Conservation (phyloP, 2,888 invertebrate genomes). For the Deilephila porcellus region DNA sequence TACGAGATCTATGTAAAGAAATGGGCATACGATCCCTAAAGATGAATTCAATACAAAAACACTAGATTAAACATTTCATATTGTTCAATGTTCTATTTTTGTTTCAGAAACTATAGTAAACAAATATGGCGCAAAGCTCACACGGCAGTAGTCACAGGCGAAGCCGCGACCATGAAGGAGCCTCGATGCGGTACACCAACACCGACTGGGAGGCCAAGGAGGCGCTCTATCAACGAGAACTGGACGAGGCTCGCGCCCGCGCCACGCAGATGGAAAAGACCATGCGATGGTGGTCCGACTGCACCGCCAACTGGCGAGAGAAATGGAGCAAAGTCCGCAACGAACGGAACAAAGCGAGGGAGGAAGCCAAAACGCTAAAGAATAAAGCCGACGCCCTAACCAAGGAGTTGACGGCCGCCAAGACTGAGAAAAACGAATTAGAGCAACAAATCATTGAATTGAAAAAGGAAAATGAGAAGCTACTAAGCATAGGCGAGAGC, state of each 20-base stretch:
- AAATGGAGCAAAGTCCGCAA: conserved; percentile 98
- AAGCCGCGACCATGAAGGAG: conserved; percentile 86
- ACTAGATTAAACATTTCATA: not conserved
- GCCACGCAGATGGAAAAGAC: conserved; percentile 99
- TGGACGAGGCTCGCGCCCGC: conserved; percentile 96
- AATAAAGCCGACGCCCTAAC: conserved; percentile 91
- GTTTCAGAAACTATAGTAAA: conserved; percentile 49
- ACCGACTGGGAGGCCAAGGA: conserved; percentile 92
- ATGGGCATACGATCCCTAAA: too few relatives aligned
- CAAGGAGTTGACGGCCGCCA: conserved; percentile 90
- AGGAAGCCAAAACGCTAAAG: conserved; percentile 93
- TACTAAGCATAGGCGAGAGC: conserved; percentile 82
- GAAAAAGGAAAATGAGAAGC: conserved; percentile 92
- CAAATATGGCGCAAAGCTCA: conserved; percentile 86
- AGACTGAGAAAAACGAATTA: conserved; percentile 91
- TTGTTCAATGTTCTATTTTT: conserved; percentile 11
- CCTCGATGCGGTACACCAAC: conserved; percentile 86
- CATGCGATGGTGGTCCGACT: conserved; percentile 99
- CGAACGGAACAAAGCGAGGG: conserved; percentile 96
- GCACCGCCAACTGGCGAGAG: conserved; percentile 98
- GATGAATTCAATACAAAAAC: not conserved
- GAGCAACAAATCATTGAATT: conserved; percentile 90
- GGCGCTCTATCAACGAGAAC: conserved; percentile 88
- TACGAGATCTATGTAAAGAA: too few relatives aligned
- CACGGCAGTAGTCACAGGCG: conserved; percentile 88